phyloP scores from a whole-genome alignment of 2,797 vertebrate genomes.

The Cossypha caffra region DNA sequence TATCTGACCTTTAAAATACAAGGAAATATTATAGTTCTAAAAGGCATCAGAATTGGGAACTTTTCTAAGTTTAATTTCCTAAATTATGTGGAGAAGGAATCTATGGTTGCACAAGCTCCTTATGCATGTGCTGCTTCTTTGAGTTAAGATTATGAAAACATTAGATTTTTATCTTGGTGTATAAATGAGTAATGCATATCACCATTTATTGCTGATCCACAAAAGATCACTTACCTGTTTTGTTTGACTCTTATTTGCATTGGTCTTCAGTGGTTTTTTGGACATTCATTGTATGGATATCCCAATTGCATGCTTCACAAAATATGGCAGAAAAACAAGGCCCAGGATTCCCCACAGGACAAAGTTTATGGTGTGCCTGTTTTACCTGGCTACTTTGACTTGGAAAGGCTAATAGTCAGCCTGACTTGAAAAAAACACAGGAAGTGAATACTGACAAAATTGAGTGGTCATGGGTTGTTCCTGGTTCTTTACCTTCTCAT shows the following conservation, averaged over 20 bases:
- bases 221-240: background rate
- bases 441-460: background rate
- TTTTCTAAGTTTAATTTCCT: background rate
- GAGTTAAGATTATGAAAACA: background rate
- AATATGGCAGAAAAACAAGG: background rate
- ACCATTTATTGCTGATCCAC: background rate
- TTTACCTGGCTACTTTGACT: background rate
- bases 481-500: background rate
- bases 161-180: background rate
- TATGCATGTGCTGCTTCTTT: background rate
- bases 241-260: background rate
- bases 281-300: background rate
- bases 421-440: background rate
- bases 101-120: background rate
- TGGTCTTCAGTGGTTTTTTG: background rate
- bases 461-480: background rate
- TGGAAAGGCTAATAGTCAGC: background rate
- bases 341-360: background rate
- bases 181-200: background rate
- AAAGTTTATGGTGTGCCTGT: background rate
- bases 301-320: background rate
- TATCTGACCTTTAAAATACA: background rate
- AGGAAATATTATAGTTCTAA: background rate
- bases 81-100: background rate
- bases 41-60: background rate